phyloP scores from a whole-genome alignment of 2,113 vertebrate species.

The Ageneiosus marmoratus region DNA sequence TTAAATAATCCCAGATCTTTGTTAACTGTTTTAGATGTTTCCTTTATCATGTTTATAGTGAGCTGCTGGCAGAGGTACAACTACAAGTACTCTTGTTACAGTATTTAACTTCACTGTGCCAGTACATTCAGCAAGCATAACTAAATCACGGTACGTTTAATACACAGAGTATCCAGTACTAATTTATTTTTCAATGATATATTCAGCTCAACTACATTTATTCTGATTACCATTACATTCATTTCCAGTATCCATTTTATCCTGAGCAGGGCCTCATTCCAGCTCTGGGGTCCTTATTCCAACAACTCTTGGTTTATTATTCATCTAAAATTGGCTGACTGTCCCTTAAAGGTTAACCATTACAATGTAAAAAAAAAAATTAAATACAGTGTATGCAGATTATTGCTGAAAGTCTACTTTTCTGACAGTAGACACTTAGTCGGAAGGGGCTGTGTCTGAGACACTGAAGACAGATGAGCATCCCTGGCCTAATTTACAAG shows the following conservation, averaged over 20 bases:
- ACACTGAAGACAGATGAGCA: slow-evolving; percentile 4
- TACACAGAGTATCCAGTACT: neutral
- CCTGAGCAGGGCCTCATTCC: neutral
- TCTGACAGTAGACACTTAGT: neutral
- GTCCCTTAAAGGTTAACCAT: neutral
- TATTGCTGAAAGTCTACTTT: neutral
- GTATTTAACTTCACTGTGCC: neutral
- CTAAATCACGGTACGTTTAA: neutral
- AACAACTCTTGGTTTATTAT: neutral
- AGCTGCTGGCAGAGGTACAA: neutral
- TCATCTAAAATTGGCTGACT: neutral
- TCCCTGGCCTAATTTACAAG: slow-evolving; percentile 3
- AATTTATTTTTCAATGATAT: neutral
- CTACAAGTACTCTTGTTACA: neutral
- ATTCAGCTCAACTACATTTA: neutral
- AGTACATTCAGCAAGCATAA: neutral
- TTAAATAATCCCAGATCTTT: neutral
- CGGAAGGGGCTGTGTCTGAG: neutral
- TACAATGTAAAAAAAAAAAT: neutral
- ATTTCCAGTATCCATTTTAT: neutral
- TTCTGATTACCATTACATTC: neutral
- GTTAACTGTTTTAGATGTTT: neutral
- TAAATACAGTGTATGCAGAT: neutral
- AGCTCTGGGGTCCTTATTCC: neutral
- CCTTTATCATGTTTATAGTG: neutral